These are phyloP conservation scores for Melanerpes formicivorus DNA, from an alignment of 2,113 vertebrate genomes.

Conservation along the genomic window DNA sequence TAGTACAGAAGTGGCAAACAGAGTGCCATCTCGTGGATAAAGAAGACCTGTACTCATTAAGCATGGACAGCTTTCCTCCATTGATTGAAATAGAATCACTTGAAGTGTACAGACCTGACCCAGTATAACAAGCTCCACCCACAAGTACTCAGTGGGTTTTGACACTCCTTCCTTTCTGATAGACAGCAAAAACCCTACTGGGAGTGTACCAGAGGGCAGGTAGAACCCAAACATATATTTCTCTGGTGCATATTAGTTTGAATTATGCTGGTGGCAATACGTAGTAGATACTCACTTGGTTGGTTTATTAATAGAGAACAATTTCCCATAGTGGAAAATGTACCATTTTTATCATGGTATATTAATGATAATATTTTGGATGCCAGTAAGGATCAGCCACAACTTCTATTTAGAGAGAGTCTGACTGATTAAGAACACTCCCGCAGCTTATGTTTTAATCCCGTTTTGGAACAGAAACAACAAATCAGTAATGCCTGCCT, in stretches of 20 bases:
- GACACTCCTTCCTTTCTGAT: neutral
- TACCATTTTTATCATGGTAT: constrained; percentile 33
- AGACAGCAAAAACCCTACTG: neutral
- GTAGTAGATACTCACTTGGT: neutral
- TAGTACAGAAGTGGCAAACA: constrained; percentile 23
- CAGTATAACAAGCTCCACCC: neutral
- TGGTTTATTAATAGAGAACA: constrained; percentile 11
- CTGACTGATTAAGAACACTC: constrained; percentile 44
- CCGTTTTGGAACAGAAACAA: constrained; percentile 14
- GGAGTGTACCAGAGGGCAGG: neutral
- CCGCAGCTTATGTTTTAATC: constrained; percentile 30
- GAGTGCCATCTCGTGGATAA: constrained; percentile 77
- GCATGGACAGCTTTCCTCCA: neutral
- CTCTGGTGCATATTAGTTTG: neutral
- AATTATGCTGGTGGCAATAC: neutral
- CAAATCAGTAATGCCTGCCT: constrained; percentile 2
- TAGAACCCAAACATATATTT: neutral
- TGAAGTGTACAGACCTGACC: neutral
- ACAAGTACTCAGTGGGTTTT: neutral
- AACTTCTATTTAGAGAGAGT: constrained; percentile 39
- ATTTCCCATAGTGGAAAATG: neutral
- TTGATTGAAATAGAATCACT: neutral
- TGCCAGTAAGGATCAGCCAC: constrained; percentile 25
- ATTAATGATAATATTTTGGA: constrained; percentile 35
- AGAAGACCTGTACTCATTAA: constrained; percentile 11